Conservation (phyloP, 1,140 invertebrate species). For the Octopus bimaculoides region DNA sequence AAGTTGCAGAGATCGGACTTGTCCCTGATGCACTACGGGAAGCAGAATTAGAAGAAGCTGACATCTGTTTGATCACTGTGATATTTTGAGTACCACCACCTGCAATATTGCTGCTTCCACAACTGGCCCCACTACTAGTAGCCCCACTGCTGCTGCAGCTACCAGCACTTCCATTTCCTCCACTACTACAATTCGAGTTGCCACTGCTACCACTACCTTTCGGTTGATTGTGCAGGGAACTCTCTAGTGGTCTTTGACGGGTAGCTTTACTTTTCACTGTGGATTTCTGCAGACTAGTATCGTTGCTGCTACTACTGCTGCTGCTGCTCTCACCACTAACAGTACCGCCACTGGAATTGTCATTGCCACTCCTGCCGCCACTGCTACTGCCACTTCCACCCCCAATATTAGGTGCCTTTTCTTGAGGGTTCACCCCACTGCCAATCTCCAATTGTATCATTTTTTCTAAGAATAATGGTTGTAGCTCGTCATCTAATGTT, state of each 20-base stretch:
- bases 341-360: slow-evolving; percentile 16
- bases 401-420: slow-evolving; percentile 9
- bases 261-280: slow-evolving; percentile 18
- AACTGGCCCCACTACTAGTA: neutral
- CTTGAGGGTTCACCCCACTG: slow-evolving; percentile 21
- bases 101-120: slow-evolving; percentile 17
- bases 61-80: slow-evolving; percentile 5
- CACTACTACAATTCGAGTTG: slow-evolving; percentile 19
- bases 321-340: neutral
- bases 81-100: slow-evolving; percentile 16
- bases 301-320: neutral
- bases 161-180: slow-evolving; percentile 18
- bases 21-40: slow-evolving; percentile 13
- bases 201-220: slow-evolving; percentile 18
- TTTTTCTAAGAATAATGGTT: slow-evolving; percentile 21
- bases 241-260: slow-evolving; percentile 14
- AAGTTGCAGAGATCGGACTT: neutral
- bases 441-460: slow-evolving; percentile 15
- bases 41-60: neutral
- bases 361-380: neutral
- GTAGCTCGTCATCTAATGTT: slow-evolving; percentile 60
- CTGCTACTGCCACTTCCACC: slow-evolving; percentile 9
- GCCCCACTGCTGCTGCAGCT: neutral
- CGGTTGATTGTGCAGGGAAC: slow-evolving; percentile 22
- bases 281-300: slow-evolving; percentile 18